Conservation (phyloP, 64 coral and sea anemone species). For the Stylophora pistillata region DNA sequence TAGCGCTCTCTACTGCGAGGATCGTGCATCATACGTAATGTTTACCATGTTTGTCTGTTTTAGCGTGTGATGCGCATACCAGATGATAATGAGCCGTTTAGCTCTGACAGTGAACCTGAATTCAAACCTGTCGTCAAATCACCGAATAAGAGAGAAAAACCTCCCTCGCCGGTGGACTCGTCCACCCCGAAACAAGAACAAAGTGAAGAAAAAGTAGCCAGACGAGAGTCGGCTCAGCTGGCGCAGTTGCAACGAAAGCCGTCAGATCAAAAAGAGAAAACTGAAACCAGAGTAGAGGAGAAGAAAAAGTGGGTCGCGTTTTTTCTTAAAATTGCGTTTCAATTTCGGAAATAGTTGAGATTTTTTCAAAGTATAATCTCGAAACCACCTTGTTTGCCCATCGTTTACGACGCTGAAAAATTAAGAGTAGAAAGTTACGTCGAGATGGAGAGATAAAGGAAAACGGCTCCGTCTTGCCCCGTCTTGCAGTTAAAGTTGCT, state of each 20-base stretch:
- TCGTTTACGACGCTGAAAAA: too few relatives aligned
- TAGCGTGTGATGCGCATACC: constrained; percentile 67
- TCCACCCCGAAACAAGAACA: constrained; percentile 55
- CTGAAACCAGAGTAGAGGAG: not conserved
- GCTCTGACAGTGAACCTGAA: constrained; percentile 23
- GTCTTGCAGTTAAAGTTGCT: too few relatives aligned
- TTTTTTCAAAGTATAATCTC: too few relatives aligned
- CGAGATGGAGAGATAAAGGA: too few relatives aligned
- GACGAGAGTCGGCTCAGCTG: constrained; percentile 8
- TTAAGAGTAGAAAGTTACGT: too few relatives aligned
- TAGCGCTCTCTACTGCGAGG: too few relatives aligned
- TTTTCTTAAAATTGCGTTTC: not conserved
- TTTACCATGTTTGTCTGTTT: not conserved
- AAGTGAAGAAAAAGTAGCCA: constrained; percentile 3
- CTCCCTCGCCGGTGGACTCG: constrained; percentile 15
- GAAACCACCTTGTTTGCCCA: too few relatives aligned
- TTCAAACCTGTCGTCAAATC: not conserved
- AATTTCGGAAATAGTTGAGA: too few relatives aligned
- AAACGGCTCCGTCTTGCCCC: too few relatives aligned
- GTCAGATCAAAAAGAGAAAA: not conserved
- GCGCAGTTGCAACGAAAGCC: constrained; percentile 7
- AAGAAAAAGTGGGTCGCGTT: not conserved
- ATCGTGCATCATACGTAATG: too few relatives aligned
- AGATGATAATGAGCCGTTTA: constrained; percentile 27
- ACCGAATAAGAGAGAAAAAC: constrained; percentile 16